Evolutionary conservation across 2,797 vertebrate species (phyloP).

Genomic region (Numenius phaeopus): DNA sequence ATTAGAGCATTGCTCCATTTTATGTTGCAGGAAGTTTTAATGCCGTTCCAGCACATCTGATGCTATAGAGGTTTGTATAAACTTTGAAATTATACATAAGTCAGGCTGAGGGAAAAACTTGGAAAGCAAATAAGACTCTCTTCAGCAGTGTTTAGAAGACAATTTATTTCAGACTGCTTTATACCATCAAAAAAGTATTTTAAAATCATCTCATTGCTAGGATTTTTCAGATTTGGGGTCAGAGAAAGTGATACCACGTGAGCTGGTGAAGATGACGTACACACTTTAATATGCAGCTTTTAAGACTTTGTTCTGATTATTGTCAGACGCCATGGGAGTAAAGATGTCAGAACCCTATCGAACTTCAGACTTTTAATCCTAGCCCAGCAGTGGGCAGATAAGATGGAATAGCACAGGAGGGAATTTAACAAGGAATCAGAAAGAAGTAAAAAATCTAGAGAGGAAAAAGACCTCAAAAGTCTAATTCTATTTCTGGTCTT

Average conservation of each 20-base stretch:
- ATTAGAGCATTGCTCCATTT: not conserved
- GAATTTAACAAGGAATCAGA: not conserved
- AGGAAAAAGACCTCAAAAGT: not conserved
- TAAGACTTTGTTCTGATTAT: not conserved
- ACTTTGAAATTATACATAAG: not conserved
- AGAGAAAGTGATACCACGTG: not conserved
- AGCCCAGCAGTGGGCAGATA: not conserved
- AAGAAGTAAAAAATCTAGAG: not conserved
- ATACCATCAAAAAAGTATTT: not conserved
- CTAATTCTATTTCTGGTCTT: not conserved
- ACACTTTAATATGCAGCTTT: not conserved
- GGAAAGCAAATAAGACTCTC: not conserved
- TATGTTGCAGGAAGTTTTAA: not conserved
- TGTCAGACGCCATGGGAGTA: not conserved
- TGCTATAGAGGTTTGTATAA: not conserved
- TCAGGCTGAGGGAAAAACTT: not conserved
- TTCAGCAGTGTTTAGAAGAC: not conserved
- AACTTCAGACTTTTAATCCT: not conserved
- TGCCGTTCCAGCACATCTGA: not conserved
- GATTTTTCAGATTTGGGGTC: not conserved
- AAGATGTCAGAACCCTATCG: not conserved
- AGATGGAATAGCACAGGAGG: accelerated
- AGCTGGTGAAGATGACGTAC: not conserved
- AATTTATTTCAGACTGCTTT: not conserved
- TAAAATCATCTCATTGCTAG: not conserved